Conservation (phyloP, 2,888 invertebrate genomes). For the Mactromeris polynyma region DNA sequence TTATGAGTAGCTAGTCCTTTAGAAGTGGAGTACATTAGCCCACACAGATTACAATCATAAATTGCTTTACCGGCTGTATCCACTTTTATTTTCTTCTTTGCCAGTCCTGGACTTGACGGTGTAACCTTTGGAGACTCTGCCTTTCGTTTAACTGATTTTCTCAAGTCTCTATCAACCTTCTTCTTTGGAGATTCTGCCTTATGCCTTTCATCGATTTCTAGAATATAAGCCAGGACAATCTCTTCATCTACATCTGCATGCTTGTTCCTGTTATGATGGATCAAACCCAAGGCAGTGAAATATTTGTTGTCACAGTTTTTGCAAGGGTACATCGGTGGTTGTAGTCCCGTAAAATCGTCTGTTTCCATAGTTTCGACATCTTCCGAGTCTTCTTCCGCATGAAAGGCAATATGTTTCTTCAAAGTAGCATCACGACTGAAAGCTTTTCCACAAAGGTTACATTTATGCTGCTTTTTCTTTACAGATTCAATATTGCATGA, state of each 20-base stretch:
- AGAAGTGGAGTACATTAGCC: slow-evolving; percentile 26
- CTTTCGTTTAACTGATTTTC: slow-evolving; percentile 36
- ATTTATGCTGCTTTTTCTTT: slow-evolving; percentile 48
- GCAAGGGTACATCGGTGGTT: slow-evolving; percentile 51
- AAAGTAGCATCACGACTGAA: slow-evolving; percentile 48
- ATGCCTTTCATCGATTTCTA: slow-evolving; percentile 23
- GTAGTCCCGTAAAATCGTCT: slow-evolving; percentile 30
- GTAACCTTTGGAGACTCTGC: background rate
- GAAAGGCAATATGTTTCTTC: slow-evolving; percentile 44
- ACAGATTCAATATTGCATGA: slow-evolving; percentile 25
- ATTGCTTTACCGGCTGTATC: slow-evolving; percentile 13
- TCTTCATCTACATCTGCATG: slow-evolving; percentile 46
- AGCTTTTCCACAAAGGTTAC: slow-evolving; percentile 45
- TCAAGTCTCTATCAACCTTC: background rate
- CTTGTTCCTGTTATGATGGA: slow-evolving; percentile 45
- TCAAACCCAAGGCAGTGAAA: slow-evolving; percentile 49
- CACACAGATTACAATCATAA: slow-evolving; percentile 43
- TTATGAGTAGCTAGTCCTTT: slow-evolving; percentile 26
- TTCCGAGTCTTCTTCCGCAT: slow-evolving; percentile 12
- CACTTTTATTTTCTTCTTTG: slow-evolving; percentile 31
- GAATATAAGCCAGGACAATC: slow-evolving; percentile 25
- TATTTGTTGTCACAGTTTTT: slow-evolving; percentile 57
- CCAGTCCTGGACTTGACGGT: background rate
- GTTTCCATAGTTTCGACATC: slow-evolving; percentile 14
- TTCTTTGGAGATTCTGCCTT: slow-evolving; percentile 25